Evolutionary conservation across 2,797 vertebrate species (phyloP).

Genomic region (Gadopsis bispinosus): DNA sequence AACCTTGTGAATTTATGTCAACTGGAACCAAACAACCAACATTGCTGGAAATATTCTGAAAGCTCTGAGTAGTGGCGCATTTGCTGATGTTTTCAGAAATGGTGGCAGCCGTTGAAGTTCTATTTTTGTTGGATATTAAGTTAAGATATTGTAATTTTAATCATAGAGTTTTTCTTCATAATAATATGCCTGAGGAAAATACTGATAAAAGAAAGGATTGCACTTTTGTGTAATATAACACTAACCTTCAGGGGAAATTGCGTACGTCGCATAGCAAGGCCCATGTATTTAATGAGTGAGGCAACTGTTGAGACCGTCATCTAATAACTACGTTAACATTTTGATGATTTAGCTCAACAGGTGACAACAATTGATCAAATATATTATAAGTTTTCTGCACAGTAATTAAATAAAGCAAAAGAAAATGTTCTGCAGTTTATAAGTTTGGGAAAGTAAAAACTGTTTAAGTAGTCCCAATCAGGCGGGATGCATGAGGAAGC

Average conservation of each 20-base stretch:
- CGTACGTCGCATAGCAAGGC: background rate
- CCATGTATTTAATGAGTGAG: background rate
- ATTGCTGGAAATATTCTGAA: background rate
- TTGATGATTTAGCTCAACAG: background rate
- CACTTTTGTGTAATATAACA: background rate
- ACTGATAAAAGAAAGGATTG: no score
- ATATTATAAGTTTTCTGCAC: background rate
- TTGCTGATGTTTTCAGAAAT: no score
- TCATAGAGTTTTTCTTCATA: no score
- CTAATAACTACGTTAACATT: background rate
- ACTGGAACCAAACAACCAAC: background rate
- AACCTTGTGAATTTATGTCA: background rate
- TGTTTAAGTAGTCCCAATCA: background rate
- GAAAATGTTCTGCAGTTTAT: background rate
- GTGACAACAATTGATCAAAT: background rate
- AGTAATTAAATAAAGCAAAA: background rate
- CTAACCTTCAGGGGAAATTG: background rate
- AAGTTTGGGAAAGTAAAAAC: background rate
- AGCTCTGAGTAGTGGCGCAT: no score
- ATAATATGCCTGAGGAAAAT: no score
- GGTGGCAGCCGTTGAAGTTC: no score
- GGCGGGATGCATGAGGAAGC: background rate
- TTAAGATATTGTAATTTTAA: no score
- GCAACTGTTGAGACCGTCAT: background rate
- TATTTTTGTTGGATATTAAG: no score